These are phyloP conservation scores for Scopus umbretta DNA, from an alignment of 2,113 vertebrate species.

Conservation along the genomic window DNA sequence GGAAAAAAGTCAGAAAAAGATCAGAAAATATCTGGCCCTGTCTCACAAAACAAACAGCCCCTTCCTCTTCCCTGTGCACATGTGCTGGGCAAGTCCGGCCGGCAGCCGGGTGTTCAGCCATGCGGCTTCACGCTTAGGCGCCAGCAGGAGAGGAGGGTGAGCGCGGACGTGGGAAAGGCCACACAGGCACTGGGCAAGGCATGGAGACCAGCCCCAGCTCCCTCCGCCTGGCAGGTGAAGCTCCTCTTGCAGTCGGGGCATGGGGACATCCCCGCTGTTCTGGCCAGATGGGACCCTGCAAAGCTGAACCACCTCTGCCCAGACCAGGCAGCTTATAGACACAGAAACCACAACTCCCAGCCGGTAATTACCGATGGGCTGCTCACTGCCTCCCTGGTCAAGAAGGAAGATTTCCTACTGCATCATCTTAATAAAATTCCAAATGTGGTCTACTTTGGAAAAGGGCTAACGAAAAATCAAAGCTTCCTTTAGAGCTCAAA, in stretches of 20 bases:
- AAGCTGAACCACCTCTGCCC: not conserved
- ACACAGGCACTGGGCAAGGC: rapidly evolving
- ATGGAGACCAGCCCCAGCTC: not conserved
- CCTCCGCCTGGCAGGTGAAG: not conserved
- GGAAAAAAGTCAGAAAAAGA: not conserved
- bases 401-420: not conserved
- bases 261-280: not conserved
- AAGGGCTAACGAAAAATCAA: not conserved
- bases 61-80: rapidly evolving
- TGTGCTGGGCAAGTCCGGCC: rapidly evolving
- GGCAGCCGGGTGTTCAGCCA: rapidly evolving
- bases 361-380: rapidly evolving
- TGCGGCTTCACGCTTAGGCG: rapidly evolving
- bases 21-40: not conserved
- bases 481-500: not conserved
- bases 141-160: not conserved
- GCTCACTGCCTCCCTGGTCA: not conserved
- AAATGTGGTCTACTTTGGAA: not conserved
- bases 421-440: not conserved
- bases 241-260: rapidly evolving
- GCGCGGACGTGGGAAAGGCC: rapidly evolving
- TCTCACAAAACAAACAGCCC: not conserved
- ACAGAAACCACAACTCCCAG: not conserved
- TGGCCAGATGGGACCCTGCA: not conserved
- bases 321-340: not conserved